Percentiles rank a stretch among this genome's conserved stretches.
phyloP scores from a whole-genome alignment of 2,888 invertebrate genomes.

The Notodromas monacha region DNA sequence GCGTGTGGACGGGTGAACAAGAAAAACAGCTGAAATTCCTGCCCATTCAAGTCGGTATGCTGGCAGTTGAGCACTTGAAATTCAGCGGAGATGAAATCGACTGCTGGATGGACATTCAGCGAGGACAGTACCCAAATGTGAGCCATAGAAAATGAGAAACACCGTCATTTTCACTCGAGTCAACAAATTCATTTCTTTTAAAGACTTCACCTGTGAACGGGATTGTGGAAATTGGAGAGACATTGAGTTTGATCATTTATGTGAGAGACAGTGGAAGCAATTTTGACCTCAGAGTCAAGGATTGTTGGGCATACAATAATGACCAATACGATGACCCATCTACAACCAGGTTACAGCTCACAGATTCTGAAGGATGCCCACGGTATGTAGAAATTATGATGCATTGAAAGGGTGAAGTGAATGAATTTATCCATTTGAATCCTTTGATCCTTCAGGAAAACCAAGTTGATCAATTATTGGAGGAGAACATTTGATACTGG shows the following conservation, averaged over 20 bases:
- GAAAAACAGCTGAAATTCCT: constrained; percentile 18
- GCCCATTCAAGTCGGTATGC: constrained; percentile 32
- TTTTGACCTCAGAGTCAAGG: constrained; percentile 12
- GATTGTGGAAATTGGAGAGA: constrained; percentile 32
- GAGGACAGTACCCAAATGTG: constrained; percentile 32
- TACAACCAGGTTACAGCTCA: constrained; percentile 27
- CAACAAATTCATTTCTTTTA: no score
- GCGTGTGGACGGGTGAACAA: constrained; percentile 14
- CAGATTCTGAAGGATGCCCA: constrained; percentile 30
- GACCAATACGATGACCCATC: constrained; percentile 24
- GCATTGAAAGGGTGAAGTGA: no score
- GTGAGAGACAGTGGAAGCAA: constrained; percentile 15
- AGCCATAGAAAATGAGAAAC: no score
- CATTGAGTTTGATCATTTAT: constrained; percentile 31
- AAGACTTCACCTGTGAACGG: constrained; percentile 25
- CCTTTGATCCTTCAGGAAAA: constrained; percentile 23
- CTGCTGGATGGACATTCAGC: constrained; percentile 43
- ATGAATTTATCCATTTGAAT: no score
- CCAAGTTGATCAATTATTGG: constrained; percentile 29
- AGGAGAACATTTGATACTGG: constrained; percentile 25
- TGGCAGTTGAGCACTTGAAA: constrained; percentile 30
- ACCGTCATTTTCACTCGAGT: no score
- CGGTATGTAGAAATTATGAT: constrained; percentile 24
- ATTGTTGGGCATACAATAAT: constrained; percentile 36
- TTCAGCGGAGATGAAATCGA: constrained; percentile 26